Conservation (phyloP, 2,888 invertebrate species). For the Hyposoter didymator region DNA sequence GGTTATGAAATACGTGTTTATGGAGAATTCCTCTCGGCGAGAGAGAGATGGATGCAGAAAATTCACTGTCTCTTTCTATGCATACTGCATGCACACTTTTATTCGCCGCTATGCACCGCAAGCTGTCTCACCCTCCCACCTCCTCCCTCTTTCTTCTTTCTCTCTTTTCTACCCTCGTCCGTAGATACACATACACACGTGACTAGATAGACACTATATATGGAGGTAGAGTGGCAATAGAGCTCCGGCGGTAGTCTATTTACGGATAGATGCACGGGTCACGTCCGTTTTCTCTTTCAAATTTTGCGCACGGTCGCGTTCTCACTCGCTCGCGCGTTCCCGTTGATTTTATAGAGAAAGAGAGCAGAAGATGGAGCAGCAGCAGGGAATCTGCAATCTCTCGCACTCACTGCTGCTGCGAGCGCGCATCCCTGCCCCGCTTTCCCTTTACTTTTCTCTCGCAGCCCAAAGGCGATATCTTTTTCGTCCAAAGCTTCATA, state of each 20-base stretch:
- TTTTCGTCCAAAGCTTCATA: conserved; percentile 63
- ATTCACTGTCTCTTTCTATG: conserved; percentile 49
- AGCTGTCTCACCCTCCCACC: conserved; percentile 33
- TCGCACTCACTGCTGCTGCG: conserved; percentile 19
- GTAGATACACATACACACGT: conserved; percentile 32
- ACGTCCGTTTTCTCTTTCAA: conserved; percentile 70
- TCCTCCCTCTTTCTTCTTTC: not conserved
- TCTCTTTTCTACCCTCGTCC: conserved; percentile 25
- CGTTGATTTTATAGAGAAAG: conserved; percentile 40
- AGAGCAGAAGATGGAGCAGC: conserved; percentile 38
- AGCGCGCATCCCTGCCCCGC: not conserved
- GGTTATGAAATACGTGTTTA: conserved; percentile 25
- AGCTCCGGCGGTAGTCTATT: conserved; percentile 62
- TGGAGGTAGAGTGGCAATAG: conserved; percentile 45
- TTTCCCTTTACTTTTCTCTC: not conserved
- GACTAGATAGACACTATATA: conserved; percentile 46
- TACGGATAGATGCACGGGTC: conserved; percentile 70
- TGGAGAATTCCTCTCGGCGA: conserved; percentile 61
- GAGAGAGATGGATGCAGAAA: conserved; percentile 46
- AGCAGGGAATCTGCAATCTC: conserved; percentile 47
- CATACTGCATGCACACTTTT: conserved; percentile 57
- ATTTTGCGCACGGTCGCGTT: conserved; percentile 71
- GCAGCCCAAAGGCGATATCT: conserved; percentile 64
- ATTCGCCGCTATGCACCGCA: conserved; percentile 65
- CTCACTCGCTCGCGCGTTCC: conserved; percentile 58